Evolutionary conservation across 2,888 invertebrate species (phyloP).

Genomic region (Drosophila crucigera): DNA sequence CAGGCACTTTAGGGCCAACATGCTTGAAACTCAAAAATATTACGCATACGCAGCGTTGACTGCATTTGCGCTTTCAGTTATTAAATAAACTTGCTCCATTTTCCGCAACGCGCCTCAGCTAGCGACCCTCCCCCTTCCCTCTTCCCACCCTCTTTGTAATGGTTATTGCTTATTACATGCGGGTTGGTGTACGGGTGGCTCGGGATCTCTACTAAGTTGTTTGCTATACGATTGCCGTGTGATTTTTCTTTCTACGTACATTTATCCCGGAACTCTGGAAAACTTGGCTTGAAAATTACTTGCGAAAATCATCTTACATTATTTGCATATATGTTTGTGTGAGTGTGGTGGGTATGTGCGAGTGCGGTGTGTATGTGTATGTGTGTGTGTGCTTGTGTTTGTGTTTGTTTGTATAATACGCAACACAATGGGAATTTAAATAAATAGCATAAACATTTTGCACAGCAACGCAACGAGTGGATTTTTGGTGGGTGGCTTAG

Average conservation of each 20-base stretch:
- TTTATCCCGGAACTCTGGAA: constrained; percentile 16
- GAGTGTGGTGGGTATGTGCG: neutral
- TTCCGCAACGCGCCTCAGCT: constrained; percentile 64
- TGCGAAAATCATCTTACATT: constrained; percentile 57
- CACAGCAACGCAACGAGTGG: constrained; percentile 36
- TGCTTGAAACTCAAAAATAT: constrained; percentile 63
- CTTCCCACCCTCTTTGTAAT: constrained; percentile 21
- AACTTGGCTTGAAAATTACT: constrained; percentile 52
- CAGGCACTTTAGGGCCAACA: constrained; percentile 82
- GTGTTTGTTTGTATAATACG: constrained; percentile 13
- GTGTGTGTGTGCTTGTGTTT: neutral
- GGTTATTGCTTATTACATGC: constrained; percentile 73
- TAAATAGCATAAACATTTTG: constrained; percentile 70
- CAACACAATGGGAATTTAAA: constrained; percentile 66
- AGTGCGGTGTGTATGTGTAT: too few relatives aligned
- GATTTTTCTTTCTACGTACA: constrained; percentile 32
- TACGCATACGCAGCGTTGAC: constrained; percentile 57
- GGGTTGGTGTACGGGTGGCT: neutral
- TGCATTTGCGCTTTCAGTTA: constrained; percentile 55
- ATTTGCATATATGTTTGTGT: constrained; percentile 15
- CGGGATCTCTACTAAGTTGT: constrained; percentile 41
- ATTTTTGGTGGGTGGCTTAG: neutral
- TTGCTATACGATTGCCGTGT: constrained; percentile 45
- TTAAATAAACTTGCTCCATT: constrained; percentile 80
- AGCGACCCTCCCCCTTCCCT: neutral